phyloP scores from a whole-genome alignment of 1,140 invertebrate species.

The Microplitis demolitor region DNA sequence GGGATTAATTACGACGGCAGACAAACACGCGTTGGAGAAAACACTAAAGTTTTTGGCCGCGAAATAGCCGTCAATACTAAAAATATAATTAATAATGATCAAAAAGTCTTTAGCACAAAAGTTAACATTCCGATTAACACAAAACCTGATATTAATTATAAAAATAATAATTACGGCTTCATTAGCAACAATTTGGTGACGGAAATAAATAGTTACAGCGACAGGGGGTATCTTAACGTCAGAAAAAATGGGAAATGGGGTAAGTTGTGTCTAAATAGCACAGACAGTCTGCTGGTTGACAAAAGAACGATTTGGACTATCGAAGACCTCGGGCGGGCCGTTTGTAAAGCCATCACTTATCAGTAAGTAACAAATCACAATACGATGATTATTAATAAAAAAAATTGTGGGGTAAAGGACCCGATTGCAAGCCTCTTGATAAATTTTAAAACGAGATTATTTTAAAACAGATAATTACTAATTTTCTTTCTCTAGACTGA shows the following conservation, averaged over 20 bases:
- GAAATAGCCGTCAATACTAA: slow-evolving; percentile 48
- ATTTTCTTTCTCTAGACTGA: too few relatives aligned
- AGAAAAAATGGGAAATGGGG: slow-evolving; percentile 79
- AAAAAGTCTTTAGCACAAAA: slow-evolving; percentile 16
- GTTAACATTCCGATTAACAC: too few relatives aligned
- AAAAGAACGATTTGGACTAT: slow-evolving; percentile 62
- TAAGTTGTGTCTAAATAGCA: slow-evolving; percentile 67
- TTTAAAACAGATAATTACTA: too few relatives aligned
- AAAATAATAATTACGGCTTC: slow-evolving; percentile 27
- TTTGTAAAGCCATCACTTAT: slow-evolving; percentile 79
- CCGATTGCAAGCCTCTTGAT: too few relatives aligned
- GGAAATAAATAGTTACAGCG: slow-evolving; percentile 52
- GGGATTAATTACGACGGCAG: background rate
- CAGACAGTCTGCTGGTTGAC: slow-evolving; percentile 38
- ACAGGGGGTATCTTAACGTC: slow-evolving; percentile 73
- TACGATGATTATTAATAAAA: too few relatives aligned
- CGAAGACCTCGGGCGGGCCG: slow-evolving; percentile 74
- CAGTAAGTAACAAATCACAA: slow-evolving; percentile 62
- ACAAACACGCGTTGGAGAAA: background rate
- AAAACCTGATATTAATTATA: slow-evolving; percentile 26
- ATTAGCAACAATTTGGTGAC: slow-evolving; percentile 21
- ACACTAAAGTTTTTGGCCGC: slow-evolving; percentile 40
- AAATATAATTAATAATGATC: slow-evolving; percentile 25
- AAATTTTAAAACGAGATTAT: too few relatives aligned
- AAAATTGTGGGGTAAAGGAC: too few relatives aligned